Conservation (phyloP, 2,113 vertebrate species). For the Limnothrissa miodon region DNA sequence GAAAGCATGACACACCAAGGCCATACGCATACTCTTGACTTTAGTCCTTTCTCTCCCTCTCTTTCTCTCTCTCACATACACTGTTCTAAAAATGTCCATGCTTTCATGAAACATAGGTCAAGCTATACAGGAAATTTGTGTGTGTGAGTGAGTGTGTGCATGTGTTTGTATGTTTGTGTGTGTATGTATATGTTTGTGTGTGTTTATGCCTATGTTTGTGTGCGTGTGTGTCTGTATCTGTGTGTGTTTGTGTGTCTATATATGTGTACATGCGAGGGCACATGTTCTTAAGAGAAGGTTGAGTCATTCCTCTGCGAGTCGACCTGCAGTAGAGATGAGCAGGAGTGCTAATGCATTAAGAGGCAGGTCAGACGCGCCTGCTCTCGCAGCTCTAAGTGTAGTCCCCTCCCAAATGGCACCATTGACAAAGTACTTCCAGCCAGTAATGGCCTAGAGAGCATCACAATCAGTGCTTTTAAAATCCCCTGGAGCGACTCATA, state of each 20-base stretch:
- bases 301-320: background rate
- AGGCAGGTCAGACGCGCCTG: background rate
- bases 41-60: background rate
- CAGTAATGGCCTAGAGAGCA: background rate
- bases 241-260: background rate
- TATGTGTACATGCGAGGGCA: background rate
- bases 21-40: background rate
- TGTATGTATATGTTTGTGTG: background rate
- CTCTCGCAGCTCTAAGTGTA: conserved; percentile 3
- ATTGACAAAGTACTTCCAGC: background rate
- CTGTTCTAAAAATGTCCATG: too few species aligned
- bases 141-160: background rate
- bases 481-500: background rate
- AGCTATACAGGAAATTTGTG: too few species aligned
- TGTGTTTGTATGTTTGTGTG: too few species aligned
- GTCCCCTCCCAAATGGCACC: background rate
- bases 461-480: background rate
- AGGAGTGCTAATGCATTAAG: background rate
- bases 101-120: too few species aligned
- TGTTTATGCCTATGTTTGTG: too few species aligned
- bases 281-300: background rate
- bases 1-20: too few species aligned
- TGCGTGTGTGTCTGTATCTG: background rate
- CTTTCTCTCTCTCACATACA: background rate
- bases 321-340: background rate